Conservation (phyloP, 2,888 invertebrate genomes). For the Tetranychus truncatus region DNA sequence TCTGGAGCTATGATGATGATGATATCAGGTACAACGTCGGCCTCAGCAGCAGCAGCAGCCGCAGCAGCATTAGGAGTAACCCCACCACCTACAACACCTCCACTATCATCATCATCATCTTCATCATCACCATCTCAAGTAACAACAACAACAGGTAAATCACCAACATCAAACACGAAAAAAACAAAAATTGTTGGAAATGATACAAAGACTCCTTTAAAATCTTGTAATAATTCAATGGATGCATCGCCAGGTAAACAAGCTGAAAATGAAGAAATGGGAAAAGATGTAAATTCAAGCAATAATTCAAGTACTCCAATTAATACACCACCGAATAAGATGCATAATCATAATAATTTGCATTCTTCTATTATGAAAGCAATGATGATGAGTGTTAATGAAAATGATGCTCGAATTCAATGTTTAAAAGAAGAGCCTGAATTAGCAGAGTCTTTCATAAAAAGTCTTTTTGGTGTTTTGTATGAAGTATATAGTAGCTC, state of each 20-base stretch:
- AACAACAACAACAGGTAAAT: not conserved
- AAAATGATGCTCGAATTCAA: conserved; percentile 46
- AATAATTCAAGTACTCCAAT: no score
- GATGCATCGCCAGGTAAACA: no score
- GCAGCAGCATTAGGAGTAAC: not conserved
- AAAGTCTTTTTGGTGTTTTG: conserved; percentile 74
- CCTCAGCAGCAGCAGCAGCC: not conserved
- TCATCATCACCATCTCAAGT: no score
- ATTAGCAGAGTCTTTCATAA: conserved; percentile 47
- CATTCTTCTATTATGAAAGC: not conserved
- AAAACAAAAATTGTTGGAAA: no score
- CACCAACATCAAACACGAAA: not conserved
- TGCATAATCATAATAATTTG: not conserved
- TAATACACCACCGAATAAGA: not conserved
- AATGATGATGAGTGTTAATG: not conserved
- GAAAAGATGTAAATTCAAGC: no score
- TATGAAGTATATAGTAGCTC: conserved; percentile 97
- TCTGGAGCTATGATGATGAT: not conserved
- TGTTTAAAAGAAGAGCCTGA: conserved; percentile 51
- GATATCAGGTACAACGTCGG: not conserved
- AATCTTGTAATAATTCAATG: no score
- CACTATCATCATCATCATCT: not conserved
- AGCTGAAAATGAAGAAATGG: no score
- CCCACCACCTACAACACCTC: not conserved
- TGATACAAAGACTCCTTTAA: not conserved